Evolutionary conservation across 2,888 invertebrate species (phyloP), one percentile per base, ranked within the genome.

Genomic region (Spicauda simplicius): DNA sequence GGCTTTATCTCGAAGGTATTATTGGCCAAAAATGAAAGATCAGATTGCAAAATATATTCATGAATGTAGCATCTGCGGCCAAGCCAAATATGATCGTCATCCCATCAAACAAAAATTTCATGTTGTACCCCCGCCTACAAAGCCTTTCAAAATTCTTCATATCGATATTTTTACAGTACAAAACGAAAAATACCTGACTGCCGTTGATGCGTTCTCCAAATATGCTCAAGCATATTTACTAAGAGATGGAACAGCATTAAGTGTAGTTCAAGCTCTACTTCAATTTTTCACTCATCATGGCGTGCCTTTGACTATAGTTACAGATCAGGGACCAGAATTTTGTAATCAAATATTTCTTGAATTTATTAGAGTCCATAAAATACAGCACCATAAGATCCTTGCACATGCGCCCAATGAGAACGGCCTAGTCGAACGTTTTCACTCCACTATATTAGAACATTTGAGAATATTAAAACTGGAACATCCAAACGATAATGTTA

Each of bases 211-310:
- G 1, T 73, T 75, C 18, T 68, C 72, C 0, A 74, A 73, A 33
- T 74, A 74, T n/a, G 70, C 60, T 8, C 73, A 75, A 58, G 74
- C 73, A 3, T 73, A 72, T 41, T 58, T 58, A 11, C n/a, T 74
- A 0, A 53, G 69, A 56, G 74, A 74, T 50, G 66, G 68, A 0
- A 73, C 74, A 0, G 73, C 73, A 0, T 4, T 72, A 7, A 74
- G 74, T 16, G 55, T 74, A 10, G 10, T 75, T 2, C 72, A 74
- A 67, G 71, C 61, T 30, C 30, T 30, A 30, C 30, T 30, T 30
- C 30, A 30, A 7, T 30, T 30, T 30, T 30, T 30, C 7, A 30
- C 30, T 30, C 30, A 30, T 30, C 30, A 30, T 30, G 30, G 30
- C 30, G 30, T 30, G 7, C 30, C 1, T 54, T 76, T 64, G 0